Conservation (phyloP, 53 echinoderm and acorn worm genomes). For the Henricia sp. region DNA sequence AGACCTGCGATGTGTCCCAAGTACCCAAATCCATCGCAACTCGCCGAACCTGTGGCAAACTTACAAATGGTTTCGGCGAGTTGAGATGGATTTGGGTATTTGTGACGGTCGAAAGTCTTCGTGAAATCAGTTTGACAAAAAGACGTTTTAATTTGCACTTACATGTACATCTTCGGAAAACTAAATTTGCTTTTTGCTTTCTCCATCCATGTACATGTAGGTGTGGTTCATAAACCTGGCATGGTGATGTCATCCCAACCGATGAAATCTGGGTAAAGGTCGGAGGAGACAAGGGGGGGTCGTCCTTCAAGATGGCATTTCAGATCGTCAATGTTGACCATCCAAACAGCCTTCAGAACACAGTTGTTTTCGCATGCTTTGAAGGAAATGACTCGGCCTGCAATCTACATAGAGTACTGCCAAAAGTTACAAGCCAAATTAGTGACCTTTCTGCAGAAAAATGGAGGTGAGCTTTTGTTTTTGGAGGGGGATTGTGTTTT, state of each 20-base stretch:
- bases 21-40: too few species aligned
- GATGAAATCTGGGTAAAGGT: conserved; percentile 25
- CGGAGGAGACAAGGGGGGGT: conserved; percentile 37
- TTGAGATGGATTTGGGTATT: too few species aligned
- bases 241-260: conserved; percentile 31
- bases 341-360: conserved; percentile 45
- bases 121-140: background rate
- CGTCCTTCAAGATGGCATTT: conserved; percentile 12
- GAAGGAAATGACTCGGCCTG: background rate
- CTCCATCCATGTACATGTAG: too few species aligned
- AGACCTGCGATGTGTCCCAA: too few species aligned
- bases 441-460: background rate
- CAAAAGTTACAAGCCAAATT: conserved; percentile 9
- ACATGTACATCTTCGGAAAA: background rate
- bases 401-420: conserved; percentile 5
- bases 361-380: conserved; percentile 10
- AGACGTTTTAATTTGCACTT: background rate
- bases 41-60: too few species aligned
- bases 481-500: background rate
- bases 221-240: conserved; percentile 30
- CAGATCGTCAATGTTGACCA: conserved; percentile 18
- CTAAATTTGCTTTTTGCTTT: too few species aligned
- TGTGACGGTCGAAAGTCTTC: background rate
- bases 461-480: conserved; percentile 3
- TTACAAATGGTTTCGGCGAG: too few species aligned